Evolutionary conservation across 2,888 invertebrate species (phyloP).

Genomic region (Lordiphosa andalusiaca): DNA sequence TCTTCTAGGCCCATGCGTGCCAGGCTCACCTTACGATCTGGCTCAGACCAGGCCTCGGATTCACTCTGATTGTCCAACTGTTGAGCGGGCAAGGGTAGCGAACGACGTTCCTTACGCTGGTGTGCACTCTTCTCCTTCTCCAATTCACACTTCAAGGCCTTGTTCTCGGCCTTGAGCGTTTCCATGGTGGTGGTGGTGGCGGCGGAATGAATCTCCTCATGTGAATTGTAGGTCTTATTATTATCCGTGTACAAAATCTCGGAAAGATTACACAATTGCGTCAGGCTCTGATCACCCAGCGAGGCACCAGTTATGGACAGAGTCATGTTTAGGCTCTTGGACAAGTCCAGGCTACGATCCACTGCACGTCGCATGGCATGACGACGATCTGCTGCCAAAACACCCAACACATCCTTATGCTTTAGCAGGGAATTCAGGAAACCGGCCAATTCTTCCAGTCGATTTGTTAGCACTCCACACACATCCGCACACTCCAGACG

Average conservation of each 20-base stretch:
- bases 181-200: constrained; percentile 43
- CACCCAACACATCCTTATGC: constrained; percentile 82
- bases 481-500: constrained; percentile 78
- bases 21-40: constrained; percentile 89
- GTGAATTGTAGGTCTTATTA: constrained; percentile 72
- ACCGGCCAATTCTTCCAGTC: constrained; percentile 83
- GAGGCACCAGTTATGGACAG: constrained; percentile 77
- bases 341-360: constrained; percentile 82
- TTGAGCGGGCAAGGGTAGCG: constrained; percentile 64
- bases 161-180: constrained; percentile 71
- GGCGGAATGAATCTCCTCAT: constrained; percentile 62
- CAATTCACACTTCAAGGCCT: constrained; percentile 69
- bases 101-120: constrained; percentile 76
- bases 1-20: constrained; percentile 88
- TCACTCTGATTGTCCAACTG: constrained; percentile 82
- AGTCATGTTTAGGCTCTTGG: constrained; percentile 81
- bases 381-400: constrained; percentile 81
- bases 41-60: constrained; percentile 93
- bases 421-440: constrained; percentile 83
- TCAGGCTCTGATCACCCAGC: constrained; percentile 81
- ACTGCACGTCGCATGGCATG: constrained; percentile 82
- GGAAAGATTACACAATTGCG: constrained; percentile 81
- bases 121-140: constrained; percentile 61
- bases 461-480: constrained; percentile 81
- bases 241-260: constrained; percentile 76